Conservation (phyloP, 1,140 invertebrate genomes). For the Trichomalopsis sarcophagae region DNA sequence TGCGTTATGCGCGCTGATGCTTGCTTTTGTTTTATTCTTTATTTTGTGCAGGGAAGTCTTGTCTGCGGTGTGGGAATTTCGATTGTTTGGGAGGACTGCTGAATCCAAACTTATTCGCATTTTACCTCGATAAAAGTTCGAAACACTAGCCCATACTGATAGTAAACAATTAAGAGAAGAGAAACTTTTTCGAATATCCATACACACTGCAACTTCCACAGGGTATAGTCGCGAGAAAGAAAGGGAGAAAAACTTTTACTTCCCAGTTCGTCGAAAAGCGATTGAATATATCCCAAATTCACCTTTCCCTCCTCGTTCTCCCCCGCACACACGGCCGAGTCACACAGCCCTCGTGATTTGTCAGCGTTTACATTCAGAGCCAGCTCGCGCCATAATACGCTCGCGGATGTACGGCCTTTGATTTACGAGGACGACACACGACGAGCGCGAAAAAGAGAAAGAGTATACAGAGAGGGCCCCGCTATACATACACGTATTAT, state of each 20-base stretch:
- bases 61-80: too few relatives aligned
- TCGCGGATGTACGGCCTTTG: neutral
- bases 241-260: neutral
- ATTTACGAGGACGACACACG: constrained; percentile 49
- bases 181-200: too few relatives aligned
- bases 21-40: neutral
- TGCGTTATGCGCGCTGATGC: neutral
- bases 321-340: neutral
- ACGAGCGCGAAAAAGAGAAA: constrained; percentile 13
- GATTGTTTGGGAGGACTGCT: too few relatives aligned
- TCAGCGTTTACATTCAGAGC: constrained; percentile 9
- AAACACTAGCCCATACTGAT: too few relatives aligned
- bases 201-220: too few relatives aligned
- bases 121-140: too few relatives aligned
- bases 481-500: neutral
- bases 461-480: neutral
- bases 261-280: neutral
- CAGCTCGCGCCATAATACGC: neutral
- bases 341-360: constrained; percentile 10
- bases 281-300: neutral
- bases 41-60: too few relatives aligned
- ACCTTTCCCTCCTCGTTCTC: neutral
- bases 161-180: too few relatives aligned
- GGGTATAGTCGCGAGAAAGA: too few relatives aligned
- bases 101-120: too few relatives aligned